phyloP scores from a whole-genome alignment of 2,888 invertebrate genomes.

The Eristalis intricaria region DNA sequence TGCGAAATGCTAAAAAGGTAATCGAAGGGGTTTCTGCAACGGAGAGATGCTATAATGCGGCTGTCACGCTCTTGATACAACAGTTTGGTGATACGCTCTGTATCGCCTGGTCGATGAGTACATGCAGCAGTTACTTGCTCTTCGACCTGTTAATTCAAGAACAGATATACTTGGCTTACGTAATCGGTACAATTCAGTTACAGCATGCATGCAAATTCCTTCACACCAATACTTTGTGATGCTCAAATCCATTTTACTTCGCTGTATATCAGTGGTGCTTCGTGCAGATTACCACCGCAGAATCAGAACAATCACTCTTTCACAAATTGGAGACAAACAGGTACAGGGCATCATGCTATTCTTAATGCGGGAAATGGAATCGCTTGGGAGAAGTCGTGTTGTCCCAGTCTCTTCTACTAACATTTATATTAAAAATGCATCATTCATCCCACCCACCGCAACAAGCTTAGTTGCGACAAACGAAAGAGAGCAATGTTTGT shows the following conservation, averaged over 20 bases:
- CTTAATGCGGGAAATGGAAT: slow-evolving; percentile 31
- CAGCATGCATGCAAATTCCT: slow-evolving; percentile 5
- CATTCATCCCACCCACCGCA: neutral
- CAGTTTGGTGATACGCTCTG: slow-evolving; percentile 17
- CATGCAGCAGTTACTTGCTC: slow-evolving; percentile 21
- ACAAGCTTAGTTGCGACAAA: neutral
- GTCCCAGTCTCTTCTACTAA: neutral
- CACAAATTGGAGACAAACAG: slow-evolving; percentile 21
- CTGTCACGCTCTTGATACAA: slow-evolving; percentile 13
- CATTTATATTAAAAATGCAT: neutral
- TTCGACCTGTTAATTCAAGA: neutral
- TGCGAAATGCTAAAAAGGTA: neutral
- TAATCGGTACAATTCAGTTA: slow-evolving; percentile 4
- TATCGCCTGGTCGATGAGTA: slow-evolving; percentile 10
- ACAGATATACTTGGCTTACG: neutral
- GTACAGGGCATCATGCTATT: slow-evolving; percentile 22
- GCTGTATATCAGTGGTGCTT: slow-evolving; percentile 11
- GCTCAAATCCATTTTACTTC: slow-evolving; percentile 37
- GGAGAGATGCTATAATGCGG: slow-evolving; percentile 14
- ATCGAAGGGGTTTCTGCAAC: slow-evolving; percentile 3
- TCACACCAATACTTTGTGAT: slow-evolving; percentile 27
- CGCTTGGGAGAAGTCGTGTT: slow-evolving; percentile 10
- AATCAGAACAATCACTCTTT: neutral
- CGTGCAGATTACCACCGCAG: slow-evolving; percentile 25
- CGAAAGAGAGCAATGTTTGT: slow-evolving; percentile 4